Base-by-base conservation (phyloP, 2,797 vertebrate genomes). In the Lithobates pipiens region DNA sequence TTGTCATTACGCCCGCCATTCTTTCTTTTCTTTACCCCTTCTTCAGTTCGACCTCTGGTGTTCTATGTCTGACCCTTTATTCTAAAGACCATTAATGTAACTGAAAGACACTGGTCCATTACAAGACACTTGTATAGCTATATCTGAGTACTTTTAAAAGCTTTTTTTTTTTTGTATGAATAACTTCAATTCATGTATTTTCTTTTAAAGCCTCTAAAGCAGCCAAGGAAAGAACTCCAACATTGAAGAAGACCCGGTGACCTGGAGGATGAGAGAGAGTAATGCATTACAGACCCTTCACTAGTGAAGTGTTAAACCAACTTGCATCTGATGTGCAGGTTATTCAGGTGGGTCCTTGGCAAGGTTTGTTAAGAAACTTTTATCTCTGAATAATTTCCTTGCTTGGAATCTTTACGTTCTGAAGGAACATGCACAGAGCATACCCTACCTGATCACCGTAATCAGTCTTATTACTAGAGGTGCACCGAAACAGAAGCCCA, bases 71-170 rank as follows among this genome's bases (percentile, higher is more conserved):
- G 85, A 82, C 85, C 85, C 74, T 86, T 77, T 82, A 65, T 54
- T 77, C 25, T 72, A 79, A 39, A 86, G 72, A 29, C 85, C 85
- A 82, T 86, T 86, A 86, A 82, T 82, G 75, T 68, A 27, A 44
- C 75, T 77, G 85, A 82, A 77, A 86, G 68, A 82, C 46, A 46
- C 42, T 77, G 68, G 67, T 86, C 85, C 85, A 86, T 86, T 86
- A 86, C 77, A 74, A 73, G 85, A 25, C 57, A 82, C 85, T 86
- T 61, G 75, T 82, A 86, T 57, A 78, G 79, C 82, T 86, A 82
- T 86, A 86, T 82, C 85, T 72, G 79, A 86, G 85, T 68, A 86
- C 80, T 82, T 86, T 82, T 78, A 86, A 86, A 86, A 86, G 85
- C 85, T 82, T 86, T 82, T 72, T 83, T 76, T 78, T 73, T 65